A percentile compares a stretch with the other conserved stretches of the same genome.
Evolutionary conservation across 2,888 invertebrate species (phyloP).

Genomic region (Ernsta delagoae): DNA sequence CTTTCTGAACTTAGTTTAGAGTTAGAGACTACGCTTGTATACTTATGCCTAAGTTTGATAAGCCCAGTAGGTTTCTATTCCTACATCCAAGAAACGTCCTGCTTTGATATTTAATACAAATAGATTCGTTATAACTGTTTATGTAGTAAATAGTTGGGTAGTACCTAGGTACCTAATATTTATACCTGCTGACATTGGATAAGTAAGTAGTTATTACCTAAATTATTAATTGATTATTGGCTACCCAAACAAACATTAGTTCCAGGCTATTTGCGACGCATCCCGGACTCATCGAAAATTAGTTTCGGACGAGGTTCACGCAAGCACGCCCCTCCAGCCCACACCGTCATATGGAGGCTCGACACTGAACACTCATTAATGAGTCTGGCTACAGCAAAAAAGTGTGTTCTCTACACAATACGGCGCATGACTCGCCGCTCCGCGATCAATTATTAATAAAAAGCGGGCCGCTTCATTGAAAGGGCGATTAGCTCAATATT

Average conservation of each 20-base stretch:
- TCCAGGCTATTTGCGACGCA: conserved; percentile 65
- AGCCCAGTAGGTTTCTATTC: too few relatives aligned
- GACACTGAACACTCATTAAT: conserved; percentile 65
- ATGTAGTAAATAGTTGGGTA: too few relatives aligned
- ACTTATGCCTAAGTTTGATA: too few relatives aligned
- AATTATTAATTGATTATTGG: conserved; percentile 46
- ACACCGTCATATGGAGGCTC: conserved; percentile 64
- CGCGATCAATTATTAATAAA: conserved; percentile 84
- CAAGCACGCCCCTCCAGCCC: conserved; percentile 47
- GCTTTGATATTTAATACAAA: too few relatives aligned
- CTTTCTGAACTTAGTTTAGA: background rate
- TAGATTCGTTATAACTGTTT: too few relatives aligned
- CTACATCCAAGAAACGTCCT: too few relatives aligned
- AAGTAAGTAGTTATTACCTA: background rate
- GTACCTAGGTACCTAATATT: too few relatives aligned
- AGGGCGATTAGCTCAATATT: conserved; percentile 86
- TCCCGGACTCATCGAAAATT: conserved; percentile 68
- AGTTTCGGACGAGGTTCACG: conserved; percentile 65
- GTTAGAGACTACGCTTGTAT: too few relatives aligned
- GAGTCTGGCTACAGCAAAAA: conserved; percentile 78
- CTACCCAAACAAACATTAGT: conserved; percentile 74
- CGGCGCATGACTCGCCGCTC: conserved; percentile 82
- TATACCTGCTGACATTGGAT: too few relatives aligned
- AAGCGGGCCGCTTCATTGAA: conserved; percentile 84
- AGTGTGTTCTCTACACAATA: conserved; percentile 77